Conservation (phyloP, 2,797 vertebrate species). For the Melopsittacus undulatus region DNA sequence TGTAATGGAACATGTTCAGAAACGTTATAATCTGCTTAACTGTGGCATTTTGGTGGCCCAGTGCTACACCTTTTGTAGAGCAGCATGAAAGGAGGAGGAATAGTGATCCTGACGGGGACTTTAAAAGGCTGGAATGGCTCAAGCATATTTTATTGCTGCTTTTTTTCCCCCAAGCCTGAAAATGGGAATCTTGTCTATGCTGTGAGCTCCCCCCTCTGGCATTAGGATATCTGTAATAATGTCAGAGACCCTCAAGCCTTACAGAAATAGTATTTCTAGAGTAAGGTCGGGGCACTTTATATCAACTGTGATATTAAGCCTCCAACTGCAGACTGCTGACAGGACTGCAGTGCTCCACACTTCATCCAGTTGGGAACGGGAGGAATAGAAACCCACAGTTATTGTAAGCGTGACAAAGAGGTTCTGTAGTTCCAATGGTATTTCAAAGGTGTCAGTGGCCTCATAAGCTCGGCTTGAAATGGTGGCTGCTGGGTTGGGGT, state of each 20-base stretch:
- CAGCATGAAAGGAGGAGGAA: background rate
- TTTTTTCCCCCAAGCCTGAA: background rate
- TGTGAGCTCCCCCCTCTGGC: constrained; percentile 82
- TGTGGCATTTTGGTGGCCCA: constrained; percentile 16
- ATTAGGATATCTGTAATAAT: constrained; percentile 22
- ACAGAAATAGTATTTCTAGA: background rate
- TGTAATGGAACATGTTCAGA: constrained; percentile 32
- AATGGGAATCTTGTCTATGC: constrained; percentile 67
- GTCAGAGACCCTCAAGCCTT: background rate
- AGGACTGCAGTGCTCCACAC: rapidly evolving
- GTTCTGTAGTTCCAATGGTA: background rate
- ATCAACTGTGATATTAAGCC: background rate
- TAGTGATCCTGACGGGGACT: background rate
- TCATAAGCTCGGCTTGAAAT: background rate
- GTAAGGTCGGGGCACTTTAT: background rate
- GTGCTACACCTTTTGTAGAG: constrained; percentile 10
- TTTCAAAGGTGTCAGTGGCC: background rate
- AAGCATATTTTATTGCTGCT: background rate
- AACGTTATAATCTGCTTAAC: constrained; percentile 38
- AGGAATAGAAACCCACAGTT: background rate
- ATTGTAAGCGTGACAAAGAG: background rate
- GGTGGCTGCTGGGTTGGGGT: constrained; percentile 35
- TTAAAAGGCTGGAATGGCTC: background rate
- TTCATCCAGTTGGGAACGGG: background rate
- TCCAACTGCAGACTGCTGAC: background rate